Evolutionary conservation across 2,888 invertebrate genomes (phyloP).

Genomic region (Litoditis marina): DNA sequence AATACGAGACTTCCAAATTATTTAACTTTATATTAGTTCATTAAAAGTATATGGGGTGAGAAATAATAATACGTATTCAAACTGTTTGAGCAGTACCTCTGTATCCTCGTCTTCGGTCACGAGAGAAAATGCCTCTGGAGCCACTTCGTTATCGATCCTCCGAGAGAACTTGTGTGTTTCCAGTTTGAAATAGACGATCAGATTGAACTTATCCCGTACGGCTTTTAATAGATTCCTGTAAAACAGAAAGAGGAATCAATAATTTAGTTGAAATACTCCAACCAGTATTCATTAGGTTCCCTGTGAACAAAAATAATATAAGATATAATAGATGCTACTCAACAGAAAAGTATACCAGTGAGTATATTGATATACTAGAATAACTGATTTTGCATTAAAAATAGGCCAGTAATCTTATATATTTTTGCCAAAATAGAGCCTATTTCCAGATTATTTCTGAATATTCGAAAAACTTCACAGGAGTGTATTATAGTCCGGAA

Average conservation of each 20-base stretch:
- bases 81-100: neutral
- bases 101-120: constrained; percentile 9
- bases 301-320: no score
- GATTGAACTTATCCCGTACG: constrained; percentile 51
- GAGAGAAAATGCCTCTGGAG: constrained; percentile 16
- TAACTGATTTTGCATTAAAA: neutral
- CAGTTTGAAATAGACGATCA: constrained; percentile 52
- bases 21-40: constrained; percentile 2
- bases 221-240: constrained; percentile 23
- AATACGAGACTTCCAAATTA: neutral
- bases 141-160: constrained; percentile 19
- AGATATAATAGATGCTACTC: no score
- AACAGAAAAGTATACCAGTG: no score
- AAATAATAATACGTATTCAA: neutral
- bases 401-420: neutral
- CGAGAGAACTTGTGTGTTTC: constrained; percentile 34
- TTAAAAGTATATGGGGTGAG: no score
- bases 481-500: no score
- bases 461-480: no score
- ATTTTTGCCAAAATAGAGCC: neutral
- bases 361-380: no score
- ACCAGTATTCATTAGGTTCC: no score
- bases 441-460: no score
- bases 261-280: no score
- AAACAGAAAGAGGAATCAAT: no score